Percentiles rank a stretch among this genome's conserved stretches.
These are phyloP conservation scores for Scomber scombrus DNA, from an alignment of 2,113 vertebrate genomes.

Conservation along the genomic window DNA sequence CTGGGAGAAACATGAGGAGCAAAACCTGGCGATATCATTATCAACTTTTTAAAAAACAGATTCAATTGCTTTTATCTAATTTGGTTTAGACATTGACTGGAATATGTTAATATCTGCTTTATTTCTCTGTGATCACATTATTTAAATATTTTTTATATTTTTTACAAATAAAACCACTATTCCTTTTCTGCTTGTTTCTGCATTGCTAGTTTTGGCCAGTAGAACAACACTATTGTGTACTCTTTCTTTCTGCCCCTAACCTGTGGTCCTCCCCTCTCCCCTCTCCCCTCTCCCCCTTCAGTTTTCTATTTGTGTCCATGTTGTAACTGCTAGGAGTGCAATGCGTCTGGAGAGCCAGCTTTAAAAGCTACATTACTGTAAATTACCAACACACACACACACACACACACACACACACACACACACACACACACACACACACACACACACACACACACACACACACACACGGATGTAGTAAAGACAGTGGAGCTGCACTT, in stretches of 20 bases:
- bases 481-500: no score
- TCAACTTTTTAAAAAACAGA: constrained; percentile 1
- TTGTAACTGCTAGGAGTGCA: constrained; percentile 53
- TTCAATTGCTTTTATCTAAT: neutral
- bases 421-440: no score
- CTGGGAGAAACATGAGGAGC: no score
- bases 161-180: neutral
- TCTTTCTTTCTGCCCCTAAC: constrained; percentile 5
- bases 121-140: neutral
- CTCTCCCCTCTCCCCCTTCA: neutral
- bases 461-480: no score
- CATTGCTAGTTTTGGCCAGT: neutral
- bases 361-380: constrained; percentile 59
- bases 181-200: neutral
- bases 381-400: constrained; percentile 43
- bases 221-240: neutral
- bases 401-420: constrained; percentile 3
- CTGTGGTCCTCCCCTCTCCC: neutral
- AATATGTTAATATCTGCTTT: neutral
- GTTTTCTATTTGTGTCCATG: constrained; percentile 66
- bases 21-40: no score
- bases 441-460: no score
- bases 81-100: neutral
- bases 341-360: constrained; percentile 28
- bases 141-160: no score